These are phyloP conservation scores for Dioctria linearis DNA, from an alignment of 2,888 invertebrate species.

Conservation along the genomic window DNA sequence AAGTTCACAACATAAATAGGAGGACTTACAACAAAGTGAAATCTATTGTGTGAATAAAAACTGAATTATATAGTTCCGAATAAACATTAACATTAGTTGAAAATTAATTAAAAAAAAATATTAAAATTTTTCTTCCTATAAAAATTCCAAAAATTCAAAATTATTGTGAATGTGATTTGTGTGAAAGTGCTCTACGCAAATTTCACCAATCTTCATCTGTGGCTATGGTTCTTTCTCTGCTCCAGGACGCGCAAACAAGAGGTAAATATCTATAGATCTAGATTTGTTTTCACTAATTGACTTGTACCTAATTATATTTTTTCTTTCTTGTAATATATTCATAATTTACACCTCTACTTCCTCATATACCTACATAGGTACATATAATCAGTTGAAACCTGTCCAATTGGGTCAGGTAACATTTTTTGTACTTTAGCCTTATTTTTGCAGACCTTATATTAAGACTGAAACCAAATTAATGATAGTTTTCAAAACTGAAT, in stretches of 20 bases:
- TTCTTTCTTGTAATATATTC: too few relatives aligned
- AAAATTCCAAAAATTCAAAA: not conserved
- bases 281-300: too few relatives aligned
- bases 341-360: too few relatives aligned
- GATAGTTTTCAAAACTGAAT: too few relatives aligned
- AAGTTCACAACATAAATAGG: constrained; percentile 51
- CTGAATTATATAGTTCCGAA: not conserved
- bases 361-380: too few relatives aligned
- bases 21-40: constrained; percentile 11
- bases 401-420: too few relatives aligned
- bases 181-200: not conserved
- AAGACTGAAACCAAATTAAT: too few relatives aligned
- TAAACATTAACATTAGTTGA: constrained; percentile 13
- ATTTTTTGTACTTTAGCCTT: too few relatives aligned
- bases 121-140: constrained; percentile 1
- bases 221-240: constrained; percentile 69
- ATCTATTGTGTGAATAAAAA: not conserved
- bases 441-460: too few relatives aligned
- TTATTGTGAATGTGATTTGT: not conserved
- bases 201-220: not conserved
- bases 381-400: too few relatives aligned
- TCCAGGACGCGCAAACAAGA: constrained; percentile 71
- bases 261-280: constrained; percentile 62
- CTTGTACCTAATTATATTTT: too few relatives aligned
- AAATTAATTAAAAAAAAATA: too few relatives aligned